Conservation (phyloP, 2,113 vertebrate species). For the Nyctereutes procyonoides region DNA sequence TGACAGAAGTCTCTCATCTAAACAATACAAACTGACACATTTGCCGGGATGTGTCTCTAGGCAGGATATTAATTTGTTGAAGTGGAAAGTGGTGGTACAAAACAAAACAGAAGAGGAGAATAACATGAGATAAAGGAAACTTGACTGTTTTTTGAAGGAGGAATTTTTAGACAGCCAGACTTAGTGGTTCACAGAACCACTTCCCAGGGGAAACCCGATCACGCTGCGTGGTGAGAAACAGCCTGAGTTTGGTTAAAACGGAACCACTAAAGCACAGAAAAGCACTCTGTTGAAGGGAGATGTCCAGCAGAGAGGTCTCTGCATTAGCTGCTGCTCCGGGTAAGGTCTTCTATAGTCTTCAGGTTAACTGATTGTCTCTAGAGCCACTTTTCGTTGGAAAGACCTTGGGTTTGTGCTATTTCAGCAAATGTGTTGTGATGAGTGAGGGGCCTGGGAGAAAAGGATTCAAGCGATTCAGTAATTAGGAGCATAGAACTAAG, state of each 20-base stretch:
- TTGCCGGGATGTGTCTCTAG: slow-evolving; percentile 57
- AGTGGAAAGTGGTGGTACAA: slow-evolving; percentile 46
- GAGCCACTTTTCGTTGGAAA: neutral
- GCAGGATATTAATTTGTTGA: slow-evolving; percentile 55
- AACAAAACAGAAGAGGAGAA: neutral
- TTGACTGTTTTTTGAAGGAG: slow-evolving; percentile 45
- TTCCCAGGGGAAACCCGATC: neutral
- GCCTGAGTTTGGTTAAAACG: neutral
- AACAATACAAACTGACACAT: slow-evolving; percentile 54
- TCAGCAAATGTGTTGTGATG: neutral
- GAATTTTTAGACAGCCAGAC: slow-evolving; percentile 25
- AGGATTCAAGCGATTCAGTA: neutral
- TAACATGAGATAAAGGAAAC: slow-evolving; percentile 61
- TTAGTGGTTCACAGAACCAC: neutral
- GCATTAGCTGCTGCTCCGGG: neutral
- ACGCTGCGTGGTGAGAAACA: neutral
- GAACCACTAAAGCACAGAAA: neutral
- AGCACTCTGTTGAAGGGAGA: neutral
- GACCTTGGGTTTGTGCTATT: neutral
- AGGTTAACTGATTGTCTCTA: neutral
- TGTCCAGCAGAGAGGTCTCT: neutral
- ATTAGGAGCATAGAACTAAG: neutral
- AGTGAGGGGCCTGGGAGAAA: neutral
- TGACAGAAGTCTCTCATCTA: slow-evolving; percentile 58
- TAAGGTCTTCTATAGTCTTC: neutral